These are phyloP conservation scores for Oryzias curvinotus DNA, from an alignment of 2,113 vertebrate genomes.

Conservation along the genomic window DNA sequence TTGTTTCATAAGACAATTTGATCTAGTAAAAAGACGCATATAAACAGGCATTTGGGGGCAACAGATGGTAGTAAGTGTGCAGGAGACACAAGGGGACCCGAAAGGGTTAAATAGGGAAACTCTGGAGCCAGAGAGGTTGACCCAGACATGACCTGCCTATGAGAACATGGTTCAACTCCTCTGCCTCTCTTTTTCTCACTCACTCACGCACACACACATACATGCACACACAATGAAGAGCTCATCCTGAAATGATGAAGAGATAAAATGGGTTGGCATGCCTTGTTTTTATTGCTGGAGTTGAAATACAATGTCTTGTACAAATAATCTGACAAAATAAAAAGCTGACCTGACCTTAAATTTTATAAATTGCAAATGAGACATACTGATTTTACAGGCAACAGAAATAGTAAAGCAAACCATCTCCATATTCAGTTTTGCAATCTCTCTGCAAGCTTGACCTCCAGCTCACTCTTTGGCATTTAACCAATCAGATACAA, in stretches of 20 bases:
- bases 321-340: background rate
- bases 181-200: constrained; percentile 4
- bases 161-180: constrained; percentile 64
- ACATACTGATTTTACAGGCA: too few species aligned
- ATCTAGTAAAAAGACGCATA: too few species aligned
- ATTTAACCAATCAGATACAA: constrained; percentile 62
- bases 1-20: too few species aligned
- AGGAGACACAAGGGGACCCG: constrained; percentile 23
- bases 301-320: constrained; percentile 13
- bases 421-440: background rate
- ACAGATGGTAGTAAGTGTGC: background rate
- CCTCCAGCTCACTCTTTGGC: constrained; percentile 46
- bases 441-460: constrained; percentile 11
- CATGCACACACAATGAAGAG: constrained; percentile 28
- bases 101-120: constrained; percentile 67
- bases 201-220: constrained; percentile 36
- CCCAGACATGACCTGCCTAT: constrained; percentile 71
- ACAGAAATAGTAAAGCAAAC: too few species aligned
- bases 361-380: background rate
- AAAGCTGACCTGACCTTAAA: background rate
- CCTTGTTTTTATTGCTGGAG: constrained; percentile 39
- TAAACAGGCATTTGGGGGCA: too few species aligned
- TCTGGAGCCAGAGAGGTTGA: constrained; percentile 74
- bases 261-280: constrained; percentile 46
- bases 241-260: constrained; percentile 54